These are phyloP conservation scores for Peromyscus aztecus DNA, from an alignment of 2,797 vertebrate genomes.

Conservation along the genomic window DNA sequence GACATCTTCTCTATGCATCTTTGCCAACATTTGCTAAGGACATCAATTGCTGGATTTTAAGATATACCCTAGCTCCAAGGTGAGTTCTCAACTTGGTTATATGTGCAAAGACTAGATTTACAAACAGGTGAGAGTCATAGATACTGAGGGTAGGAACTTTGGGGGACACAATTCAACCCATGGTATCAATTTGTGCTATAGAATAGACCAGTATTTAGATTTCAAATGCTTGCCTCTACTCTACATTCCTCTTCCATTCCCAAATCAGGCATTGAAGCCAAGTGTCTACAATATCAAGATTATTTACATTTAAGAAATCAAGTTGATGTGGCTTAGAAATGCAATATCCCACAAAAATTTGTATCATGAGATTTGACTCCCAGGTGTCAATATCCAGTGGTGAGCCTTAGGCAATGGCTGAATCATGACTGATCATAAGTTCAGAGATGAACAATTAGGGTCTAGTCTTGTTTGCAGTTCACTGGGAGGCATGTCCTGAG, in stretches of 20 bases:
- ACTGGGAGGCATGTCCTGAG: not conserved
- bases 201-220: not conserved
- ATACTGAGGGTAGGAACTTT: not conserved
- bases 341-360: not conserved
- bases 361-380: not conserved
- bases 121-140: not conserved
- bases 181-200: not conserved
- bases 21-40: not conserved
- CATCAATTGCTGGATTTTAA: not conserved
- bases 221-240: not conserved
- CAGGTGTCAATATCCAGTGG: not conserved
- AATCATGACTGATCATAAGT: not conserved
- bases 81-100: not conserved
- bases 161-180: not conserved
- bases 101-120: not conserved
- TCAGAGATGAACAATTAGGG: not conserved
- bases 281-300: not conserved
- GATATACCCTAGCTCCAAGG: not conserved
- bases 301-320: not conserved
- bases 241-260: not conserved
- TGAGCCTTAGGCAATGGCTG: not conserved
- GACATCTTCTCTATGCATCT: not conserved
- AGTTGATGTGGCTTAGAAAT: not conserved
- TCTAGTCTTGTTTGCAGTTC: not conserved
- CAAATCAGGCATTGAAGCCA: not conserved